Base-by-base conservation (phyloP, 2,888 invertebrate genomes). In the Arrhopalites spinosus region DNA sequence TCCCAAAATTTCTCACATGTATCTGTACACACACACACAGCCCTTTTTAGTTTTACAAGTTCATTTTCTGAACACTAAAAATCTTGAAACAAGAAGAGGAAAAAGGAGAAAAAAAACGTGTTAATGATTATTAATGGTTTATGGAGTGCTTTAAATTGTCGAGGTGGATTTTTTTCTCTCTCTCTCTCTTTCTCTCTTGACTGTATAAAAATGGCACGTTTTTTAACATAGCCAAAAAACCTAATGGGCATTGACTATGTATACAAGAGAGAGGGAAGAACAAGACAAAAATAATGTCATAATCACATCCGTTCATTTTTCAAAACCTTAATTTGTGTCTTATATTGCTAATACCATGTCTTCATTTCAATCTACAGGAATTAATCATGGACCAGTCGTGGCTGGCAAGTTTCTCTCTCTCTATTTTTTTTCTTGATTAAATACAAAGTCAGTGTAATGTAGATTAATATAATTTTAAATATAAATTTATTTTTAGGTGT, bases 331-430 rank as follows among this genome's bases (percentile, higher is more conserved):
- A 15, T 29, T 20, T 29, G 13, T 63, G 25, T 29, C 63, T 30
- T 50, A 15, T 43, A 20, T 36, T 71, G 2, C 25, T 13, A 69
- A 69, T 69, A 47, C 59, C 53, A 43, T 76, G 47, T 73, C 63
- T 59, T n/a, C 59, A 8, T 73, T 66, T 67, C 80, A 74, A 68
- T 80, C 83, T 59, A 13, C 84, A 94, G 94, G 95, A 78, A 86
- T 96, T 72, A 93, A 91, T 85, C 93, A 94, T 85, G 96, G 96
- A 0, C 92, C 95, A 0, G 95, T 97, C 29, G 96, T 97, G 85
- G 97, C 97, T 0, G 98, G 97, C 8, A 53, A n/a, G 1, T 53
- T 53, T 53, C n/a, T 53, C 8, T 53, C 1, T 20, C 20, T n/a
- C n/a, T n/a, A n/a, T n/a, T n/a, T n/a, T n/a, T n/a, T n/a, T n/a